phyloP scores from a whole-genome alignment of 2,888 invertebrate genomes.

The Drosophila prostipennis region DNA sequence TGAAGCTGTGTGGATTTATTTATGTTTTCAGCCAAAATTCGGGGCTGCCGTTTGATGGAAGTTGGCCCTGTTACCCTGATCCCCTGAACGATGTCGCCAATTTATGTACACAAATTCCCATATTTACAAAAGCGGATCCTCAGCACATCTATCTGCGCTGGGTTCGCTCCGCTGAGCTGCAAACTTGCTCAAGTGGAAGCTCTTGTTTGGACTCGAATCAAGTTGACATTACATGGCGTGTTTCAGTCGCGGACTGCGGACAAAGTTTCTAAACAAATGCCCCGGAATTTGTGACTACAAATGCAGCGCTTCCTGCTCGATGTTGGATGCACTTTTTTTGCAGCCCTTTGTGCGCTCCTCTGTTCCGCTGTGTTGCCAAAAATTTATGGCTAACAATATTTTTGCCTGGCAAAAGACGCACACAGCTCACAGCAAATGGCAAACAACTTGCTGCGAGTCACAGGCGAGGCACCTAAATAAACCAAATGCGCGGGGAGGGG shows the following conservation, averaged over 20 bases:
- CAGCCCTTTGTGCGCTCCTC: slow-evolving; percentile 11
- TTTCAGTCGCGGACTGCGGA: slow-evolving; percentile 34
- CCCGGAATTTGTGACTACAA: slow-evolving; percentile 54
- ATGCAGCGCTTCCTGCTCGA: slow-evolving; percentile 50
- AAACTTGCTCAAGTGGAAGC: slow-evolving; percentile 45
- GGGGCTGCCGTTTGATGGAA: slow-evolving; percentile 25
- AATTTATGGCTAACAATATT: slow-evolving; percentile 75
- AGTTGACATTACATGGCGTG: slow-evolving; percentile 51
- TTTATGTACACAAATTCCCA: slow-evolving; percentile 40
- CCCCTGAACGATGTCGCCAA: slow-evolving; percentile 39
- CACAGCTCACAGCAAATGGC: slow-evolving; percentile 65
- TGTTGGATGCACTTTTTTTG: slow-evolving; percentile 18
- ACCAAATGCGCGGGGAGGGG: slow-evolving; percentile 49
- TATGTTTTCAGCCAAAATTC: slow-evolving; percentile 5
- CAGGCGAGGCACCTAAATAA: slow-evolving; percentile 63
- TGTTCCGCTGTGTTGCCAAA: slow-evolving; percentile 54
- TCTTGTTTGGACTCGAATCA: slow-evolving; percentile 41
- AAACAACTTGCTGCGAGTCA: slow-evolving; percentile 57
- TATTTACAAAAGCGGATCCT: slow-evolving; percentile 23
- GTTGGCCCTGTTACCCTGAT: slow-evolving; percentile 30
- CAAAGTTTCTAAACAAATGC: slow-evolving; percentile 60
- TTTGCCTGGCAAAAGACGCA: slow-evolving; percentile 42
- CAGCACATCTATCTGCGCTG: slow-evolving; percentile 17
- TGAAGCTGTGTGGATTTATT: slow-evolving; percentile 18
- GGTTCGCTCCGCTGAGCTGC: slow-evolving; percentile 33